Percentiles rank a stretch among this genome's conserved stretches.
Conservation (phyloP, 2,113 vertebrate genomes). For the Mus pahari region DNA sequence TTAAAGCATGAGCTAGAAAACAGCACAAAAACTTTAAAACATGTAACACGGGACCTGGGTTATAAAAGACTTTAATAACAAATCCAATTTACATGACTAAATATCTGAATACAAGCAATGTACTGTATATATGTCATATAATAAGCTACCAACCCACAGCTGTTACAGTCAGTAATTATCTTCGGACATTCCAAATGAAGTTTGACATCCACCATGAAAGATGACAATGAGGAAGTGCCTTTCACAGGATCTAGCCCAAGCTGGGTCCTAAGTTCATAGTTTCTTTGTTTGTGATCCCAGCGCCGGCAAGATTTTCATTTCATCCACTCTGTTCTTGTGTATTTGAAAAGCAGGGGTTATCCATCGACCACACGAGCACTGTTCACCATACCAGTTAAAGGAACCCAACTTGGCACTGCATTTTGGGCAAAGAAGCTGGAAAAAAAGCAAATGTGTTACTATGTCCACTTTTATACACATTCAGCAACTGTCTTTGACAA, state of each 20-base stretch:
- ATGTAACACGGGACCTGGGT: background rate
- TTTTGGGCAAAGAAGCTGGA: constrained; percentile 96
- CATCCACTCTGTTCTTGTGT: constrained; percentile 95
- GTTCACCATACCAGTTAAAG: constrained; percentile 96
- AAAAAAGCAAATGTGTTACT: constrained; percentile 53
- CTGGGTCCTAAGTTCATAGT: background rate
- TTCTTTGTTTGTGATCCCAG: constrained; percentile 74
- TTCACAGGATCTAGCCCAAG: background rate
- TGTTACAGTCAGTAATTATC: constrained; percentile 16
- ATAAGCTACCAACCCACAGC: background rate
- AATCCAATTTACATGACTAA: constrained; percentile 42
- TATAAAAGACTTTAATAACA: constrained; percentile 59
- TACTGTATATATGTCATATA: background rate
- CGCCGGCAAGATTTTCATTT: constrained; percentile 86
- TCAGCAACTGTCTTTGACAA: background rate
- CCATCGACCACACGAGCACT: constrained; percentile 97
- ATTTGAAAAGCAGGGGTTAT: constrained; percentile 96
- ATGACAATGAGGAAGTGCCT: background rate
- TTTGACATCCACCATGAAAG: background rate
- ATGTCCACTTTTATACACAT: constrained; percentile 9
- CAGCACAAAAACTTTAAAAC: background rate
- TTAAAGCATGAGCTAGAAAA: background rate
- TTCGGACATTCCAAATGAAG: constrained; percentile 42
- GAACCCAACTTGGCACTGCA: constrained; percentile 94
- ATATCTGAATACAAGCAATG: background rate